Evolutionary conservation across 37 sponge, comb jelly and placozoan genomes (phyloP), one percentile per base, ranked within the genome.

Genomic region (Aplysina aerophoba): DNA sequence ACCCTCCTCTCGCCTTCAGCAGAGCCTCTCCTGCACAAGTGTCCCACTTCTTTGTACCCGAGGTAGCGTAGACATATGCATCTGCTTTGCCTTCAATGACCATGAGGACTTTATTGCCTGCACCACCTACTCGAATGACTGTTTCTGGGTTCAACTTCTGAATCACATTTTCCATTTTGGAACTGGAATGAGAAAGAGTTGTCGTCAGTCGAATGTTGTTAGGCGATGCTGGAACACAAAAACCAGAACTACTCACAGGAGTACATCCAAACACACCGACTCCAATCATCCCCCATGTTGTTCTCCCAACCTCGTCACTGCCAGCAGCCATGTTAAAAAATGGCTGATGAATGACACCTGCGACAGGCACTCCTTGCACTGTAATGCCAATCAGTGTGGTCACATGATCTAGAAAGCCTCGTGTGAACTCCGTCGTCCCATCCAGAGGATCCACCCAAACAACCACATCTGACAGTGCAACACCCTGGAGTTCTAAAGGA

Each of bases 391-490:
- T 86, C 72, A 97, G 83, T 24, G 95, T 95, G 39, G 98, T 97
- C 40, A 97, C 98, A 85, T 93, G 88, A 25, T 95, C 94, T 1
- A 73, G 22, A 28, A 89, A 86, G 15, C 96, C 96, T 90, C 92
- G 88, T 50, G 97, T 93, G 82, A 92, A 98, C 68, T 98, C 99
- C 54, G 61, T 89, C n/a, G 99, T 98, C 16, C 99, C 99, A 73
- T 98, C 99, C 60, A 98, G 93, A 41, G 99, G 99, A 64, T 98
- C 99, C 60, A 98, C 99, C 95, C 97, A 98, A 33, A 98, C 90
- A 24, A 88, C 81, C 4, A 98, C 67, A 73, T 98, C 88, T 6
- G 65, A 39, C 78, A 82, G 73, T 12, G 37, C 39, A 19, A 96
- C 30, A 19, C 28, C 60, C 21, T 39, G 30, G 50, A 86, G 79